Conservation (phyloP, 1,140 invertebrate species). For the Orussus abietinus region DNA sequence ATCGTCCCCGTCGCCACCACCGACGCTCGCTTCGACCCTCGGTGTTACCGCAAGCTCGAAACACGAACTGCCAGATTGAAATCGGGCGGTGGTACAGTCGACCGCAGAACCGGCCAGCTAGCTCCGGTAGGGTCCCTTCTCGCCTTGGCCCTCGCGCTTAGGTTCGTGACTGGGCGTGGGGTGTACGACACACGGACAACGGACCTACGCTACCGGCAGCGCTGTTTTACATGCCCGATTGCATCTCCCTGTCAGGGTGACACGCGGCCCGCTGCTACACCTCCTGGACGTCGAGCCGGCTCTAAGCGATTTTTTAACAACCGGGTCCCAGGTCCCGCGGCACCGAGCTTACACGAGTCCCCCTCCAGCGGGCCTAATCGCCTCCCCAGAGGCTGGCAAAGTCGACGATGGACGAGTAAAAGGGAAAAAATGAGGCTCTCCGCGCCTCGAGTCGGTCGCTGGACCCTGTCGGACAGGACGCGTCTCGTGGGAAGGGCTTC, state of each 20-base stretch:
- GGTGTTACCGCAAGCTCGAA: constrained; percentile 28
- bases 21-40: constrained; percentile 12
- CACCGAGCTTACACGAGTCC: too few relatives aligned
- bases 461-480: too few relatives aligned
- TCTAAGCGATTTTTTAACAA: constrained; percentile 20
- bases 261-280: constrained; percentile 19
- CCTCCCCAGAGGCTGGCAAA: too few relatives aligned
- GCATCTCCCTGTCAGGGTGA: constrained; percentile 25
- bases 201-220: constrained; percentile 23
- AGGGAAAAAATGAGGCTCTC: too few relatives aligned
- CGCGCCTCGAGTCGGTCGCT: too few relatives aligned
- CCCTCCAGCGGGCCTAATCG: too few relatives aligned
- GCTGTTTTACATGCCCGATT: constrained; percentile 29
- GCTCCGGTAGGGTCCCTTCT: neutral
- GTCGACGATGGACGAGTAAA: too few relatives aligned
- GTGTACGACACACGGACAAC: constrained; percentile 9
- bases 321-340: too few relatives aligned
- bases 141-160: constrained; percentile 4
- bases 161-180: constrained; percentile 22
- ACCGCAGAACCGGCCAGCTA: constrained; percentile 5
- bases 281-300: constrained; percentile 18
- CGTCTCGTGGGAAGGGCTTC: too few relatives aligned
- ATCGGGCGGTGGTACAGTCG: constrained; percentile 19
- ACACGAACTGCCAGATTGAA: constrained; percentile 36
- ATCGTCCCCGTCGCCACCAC: constrained; percentile 3